These are phyloP conservation scores for Rallus crepitans DNA, from an alignment of 2,797 vertebrate species.

Conservation along the genomic window DNA sequence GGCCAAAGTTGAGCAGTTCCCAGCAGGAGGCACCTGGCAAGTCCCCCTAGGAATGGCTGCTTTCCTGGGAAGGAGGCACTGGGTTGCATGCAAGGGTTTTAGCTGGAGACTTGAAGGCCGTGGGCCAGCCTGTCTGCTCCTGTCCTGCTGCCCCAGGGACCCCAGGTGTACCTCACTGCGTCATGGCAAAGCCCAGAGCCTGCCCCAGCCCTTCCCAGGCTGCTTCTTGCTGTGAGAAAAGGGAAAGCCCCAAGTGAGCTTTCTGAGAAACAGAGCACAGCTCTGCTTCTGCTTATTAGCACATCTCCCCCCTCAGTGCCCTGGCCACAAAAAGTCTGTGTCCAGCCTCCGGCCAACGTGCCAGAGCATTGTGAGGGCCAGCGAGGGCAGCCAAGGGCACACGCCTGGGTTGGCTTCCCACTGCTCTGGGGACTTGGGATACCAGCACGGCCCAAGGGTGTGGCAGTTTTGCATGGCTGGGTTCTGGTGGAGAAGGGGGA, in stretches of 20 bases:
- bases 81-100: background rate
- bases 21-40: background rate
- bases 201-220: background rate
- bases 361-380: accelerated
- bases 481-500: too few relatives aligned
- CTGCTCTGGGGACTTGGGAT: background rate
- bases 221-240: background rate
- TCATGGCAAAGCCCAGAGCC: background rate
- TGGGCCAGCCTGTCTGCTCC: background rate
- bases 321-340: background rate
- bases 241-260: background rate
- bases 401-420: background rate
- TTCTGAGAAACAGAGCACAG: background rate
- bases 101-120: background rate
- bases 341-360: background rate
- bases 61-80: background rate
- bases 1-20: background rate
- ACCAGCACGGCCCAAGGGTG: background rate
- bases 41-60: background rate
- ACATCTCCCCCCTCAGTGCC: background rate
- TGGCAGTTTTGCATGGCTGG: too few relatives aligned
- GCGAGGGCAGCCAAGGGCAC: accelerated
- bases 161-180: accelerated
- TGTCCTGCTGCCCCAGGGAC: too few relatives aligned
- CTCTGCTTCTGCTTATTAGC: background rate